phyloP scores from a whole-genome alignment of 2,797 vertebrate species.

The Cossypha niveicapilla region DNA sequence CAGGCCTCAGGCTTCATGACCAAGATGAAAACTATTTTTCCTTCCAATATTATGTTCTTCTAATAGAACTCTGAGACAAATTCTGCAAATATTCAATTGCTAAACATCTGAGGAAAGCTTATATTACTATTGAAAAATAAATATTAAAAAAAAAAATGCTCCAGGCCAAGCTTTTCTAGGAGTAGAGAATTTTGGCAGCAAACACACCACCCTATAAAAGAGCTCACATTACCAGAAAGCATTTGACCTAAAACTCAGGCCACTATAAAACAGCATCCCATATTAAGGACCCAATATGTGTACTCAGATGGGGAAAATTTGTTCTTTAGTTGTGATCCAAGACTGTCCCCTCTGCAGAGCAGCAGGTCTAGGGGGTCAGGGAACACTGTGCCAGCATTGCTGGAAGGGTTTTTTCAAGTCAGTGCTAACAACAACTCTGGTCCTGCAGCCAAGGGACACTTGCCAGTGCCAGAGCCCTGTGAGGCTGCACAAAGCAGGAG shows the following conservation, averaged over 20 bases:
- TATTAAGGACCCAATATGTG: background rate
- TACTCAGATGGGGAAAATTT: background rate
- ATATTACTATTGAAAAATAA: background rate
- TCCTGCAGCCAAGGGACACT: background rate
- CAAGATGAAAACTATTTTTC: slow-evolving; percentile 7
- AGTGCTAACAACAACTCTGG: background rate
- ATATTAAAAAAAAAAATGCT: background rate
- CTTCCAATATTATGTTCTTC: background rate
- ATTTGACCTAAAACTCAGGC: slow-evolving; percentile 18
- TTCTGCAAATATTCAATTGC: background rate
- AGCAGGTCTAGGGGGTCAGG: background rate
- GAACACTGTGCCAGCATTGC: background rate
- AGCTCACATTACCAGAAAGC: background rate
- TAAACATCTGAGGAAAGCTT: background rate
- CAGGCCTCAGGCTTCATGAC: background rate
- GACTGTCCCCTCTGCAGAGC: background rate
- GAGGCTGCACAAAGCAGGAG: background rate
- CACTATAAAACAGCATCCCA: background rate
- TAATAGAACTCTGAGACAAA: background rate
- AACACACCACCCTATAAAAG: background rate
- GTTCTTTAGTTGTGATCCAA: background rate
- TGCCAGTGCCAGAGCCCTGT: background rate
- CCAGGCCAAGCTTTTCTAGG: slow-evolving; percentile 19
- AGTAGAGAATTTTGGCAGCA: slow-evolving; percentile 13
- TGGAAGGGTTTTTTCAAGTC: background rate